These are phyloP conservation scores for Phataginus tricuspis DNA, from an alignment of 2,797 vertebrate species.

Conservation along the genomic window DNA sequence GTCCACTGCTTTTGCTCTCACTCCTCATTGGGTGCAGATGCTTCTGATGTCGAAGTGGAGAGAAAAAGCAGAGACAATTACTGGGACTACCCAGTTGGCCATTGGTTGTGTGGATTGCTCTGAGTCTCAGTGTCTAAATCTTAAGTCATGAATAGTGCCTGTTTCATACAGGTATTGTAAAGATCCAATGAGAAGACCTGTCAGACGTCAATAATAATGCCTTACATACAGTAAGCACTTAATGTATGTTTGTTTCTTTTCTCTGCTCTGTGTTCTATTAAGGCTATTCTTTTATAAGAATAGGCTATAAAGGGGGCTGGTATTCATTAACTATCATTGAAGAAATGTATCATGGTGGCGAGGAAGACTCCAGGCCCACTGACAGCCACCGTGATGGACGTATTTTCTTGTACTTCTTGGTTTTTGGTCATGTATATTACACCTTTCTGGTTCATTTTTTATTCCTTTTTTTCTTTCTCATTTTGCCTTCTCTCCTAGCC, in stretches of 20 bases:
- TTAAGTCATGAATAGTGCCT: not conserved
- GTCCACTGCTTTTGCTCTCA: not conserved
- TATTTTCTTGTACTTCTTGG: not conserved
- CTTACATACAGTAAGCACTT: not conserved
- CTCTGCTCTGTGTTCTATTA: not conserved
- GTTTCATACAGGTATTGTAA: not conserved
- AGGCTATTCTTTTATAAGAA: not conserved
- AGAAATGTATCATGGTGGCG: not conserved
- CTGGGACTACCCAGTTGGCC: not conserved
- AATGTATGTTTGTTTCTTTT: not conserved
- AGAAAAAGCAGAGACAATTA: not conserved
- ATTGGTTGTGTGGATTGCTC: not conserved
- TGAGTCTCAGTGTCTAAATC: not conserved
- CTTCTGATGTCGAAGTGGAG: not conserved
- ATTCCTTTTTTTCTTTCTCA: not conserved
- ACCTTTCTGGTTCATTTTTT: constrained; percentile 19
- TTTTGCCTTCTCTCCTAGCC: not conserved
- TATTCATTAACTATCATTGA: not conserved
- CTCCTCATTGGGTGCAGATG: not conserved
- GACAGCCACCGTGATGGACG: not conserved
- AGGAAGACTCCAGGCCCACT: not conserved
- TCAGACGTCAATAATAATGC: not conserved
- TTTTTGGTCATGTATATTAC: not conserved
- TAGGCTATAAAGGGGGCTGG: not conserved
- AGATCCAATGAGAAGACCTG: not conserved